These are phyloP conservation scores for Coelopa frigida DNA, from an alignment of 1,140 invertebrate species.

Conservation along the genomic window DNA sequence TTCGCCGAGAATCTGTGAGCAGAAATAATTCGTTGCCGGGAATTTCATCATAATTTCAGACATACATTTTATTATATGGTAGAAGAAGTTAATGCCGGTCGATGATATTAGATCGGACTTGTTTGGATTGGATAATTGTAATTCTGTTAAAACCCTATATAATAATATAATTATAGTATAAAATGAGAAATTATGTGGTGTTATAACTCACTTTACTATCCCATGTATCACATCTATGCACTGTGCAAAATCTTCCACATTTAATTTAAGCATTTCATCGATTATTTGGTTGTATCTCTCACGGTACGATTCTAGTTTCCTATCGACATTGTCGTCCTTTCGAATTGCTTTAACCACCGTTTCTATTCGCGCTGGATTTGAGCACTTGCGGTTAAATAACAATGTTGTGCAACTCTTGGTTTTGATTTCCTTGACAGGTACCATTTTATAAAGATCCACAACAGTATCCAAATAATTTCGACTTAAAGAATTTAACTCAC, in stretches of 20 bases:
- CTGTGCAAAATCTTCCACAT: constrained; percentile 29
- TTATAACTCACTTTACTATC: constrained; percentile 15
- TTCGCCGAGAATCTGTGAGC: constrained; percentile 61
- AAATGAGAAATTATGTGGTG: neutral
- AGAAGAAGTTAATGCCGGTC: constrained; percentile 64
- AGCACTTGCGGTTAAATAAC: constrained; percentile 31
- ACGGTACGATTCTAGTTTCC: constrained; percentile 39
- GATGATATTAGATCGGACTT: neutral
- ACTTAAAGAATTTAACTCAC: constrained; percentile 61
- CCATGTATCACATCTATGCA: constrained; percentile 23
- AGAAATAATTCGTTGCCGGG: constrained; percentile 65
- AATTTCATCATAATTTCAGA: constrained; percentile 61
- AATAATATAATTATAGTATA: constrained; percentile 1
- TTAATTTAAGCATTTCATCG: constrained; percentile 26
- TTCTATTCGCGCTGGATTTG: constrained; percentile 20
- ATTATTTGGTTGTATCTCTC: constrained; percentile 32
- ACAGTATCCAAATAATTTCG: constrained; percentile 59
- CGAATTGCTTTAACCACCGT: constrained; percentile 23
- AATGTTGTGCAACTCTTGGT: constrained; percentile 28
- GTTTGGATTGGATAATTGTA: neutral
- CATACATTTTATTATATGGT: constrained; percentile 58
- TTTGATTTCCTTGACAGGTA: constrained; percentile 21
- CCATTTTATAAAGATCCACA: constrained; percentile 57
- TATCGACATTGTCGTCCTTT: constrained; percentile 24
- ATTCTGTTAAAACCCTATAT: too few relatives aligned